These are phyloP conservation scores for Oophaga sylvatica DNA, from an alignment of 2,797 vertebrate genomes.

Conservation along the genomic window DNA sequence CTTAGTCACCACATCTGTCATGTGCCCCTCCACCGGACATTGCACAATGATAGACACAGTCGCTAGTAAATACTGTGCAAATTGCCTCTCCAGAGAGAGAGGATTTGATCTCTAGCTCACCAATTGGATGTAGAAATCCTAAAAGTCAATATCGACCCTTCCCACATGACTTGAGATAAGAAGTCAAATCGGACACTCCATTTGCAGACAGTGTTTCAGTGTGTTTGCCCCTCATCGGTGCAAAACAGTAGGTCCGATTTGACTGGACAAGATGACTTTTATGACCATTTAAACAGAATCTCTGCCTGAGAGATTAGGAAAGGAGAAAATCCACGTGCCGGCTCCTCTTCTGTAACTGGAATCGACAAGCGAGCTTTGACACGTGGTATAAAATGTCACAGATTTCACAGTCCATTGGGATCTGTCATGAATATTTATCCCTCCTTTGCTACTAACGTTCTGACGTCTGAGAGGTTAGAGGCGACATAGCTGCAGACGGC, in stretches of 20 bases:
- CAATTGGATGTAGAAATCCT: too few relatives aligned
- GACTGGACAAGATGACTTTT: neutral
- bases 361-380: conserved; percentile 7
- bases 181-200: too few relatives aligned
- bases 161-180: too few relatives aligned
- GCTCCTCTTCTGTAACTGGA: neutral
- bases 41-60: neutral
- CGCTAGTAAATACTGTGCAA: too few relatives aligned
- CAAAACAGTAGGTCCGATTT: too few relatives aligned
- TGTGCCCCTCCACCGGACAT: too few relatives aligned
- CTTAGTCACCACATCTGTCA: too few relatives aligned
- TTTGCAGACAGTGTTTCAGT: too few relatives aligned
- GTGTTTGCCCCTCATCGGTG: too few relatives aligned
- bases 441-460: neutral
- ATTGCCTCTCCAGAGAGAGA: too few relatives aligned
- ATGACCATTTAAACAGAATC: neutral
- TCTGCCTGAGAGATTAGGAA: neutral
- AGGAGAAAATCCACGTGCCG: conserved; percentile 3
- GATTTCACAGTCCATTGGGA: conserved; percentile 7
- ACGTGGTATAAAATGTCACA: neutral
- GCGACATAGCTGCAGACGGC: neutral
- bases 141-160: too few relatives aligned
- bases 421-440: neutral
- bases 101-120: too few relatives aligned
- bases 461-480: neutral